Evolutionary conservation across 1,140 invertebrate species (phyloP).

Genomic region (Drosophila baimaii): DNA sequence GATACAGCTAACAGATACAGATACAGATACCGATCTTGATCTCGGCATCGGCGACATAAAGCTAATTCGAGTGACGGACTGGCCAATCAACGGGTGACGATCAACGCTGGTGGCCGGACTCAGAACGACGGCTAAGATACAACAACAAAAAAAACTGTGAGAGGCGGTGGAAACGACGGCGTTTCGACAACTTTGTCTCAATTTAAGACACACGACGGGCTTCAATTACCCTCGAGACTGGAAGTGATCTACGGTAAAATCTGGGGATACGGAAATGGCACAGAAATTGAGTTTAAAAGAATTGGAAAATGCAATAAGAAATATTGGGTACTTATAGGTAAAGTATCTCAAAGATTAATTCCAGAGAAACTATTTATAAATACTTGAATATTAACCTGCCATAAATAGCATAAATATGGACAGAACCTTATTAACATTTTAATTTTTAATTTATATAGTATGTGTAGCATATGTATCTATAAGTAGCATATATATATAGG

Average conservation of each 20-base stretch:
- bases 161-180: constrained; percentile 23
- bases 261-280: not conserved
- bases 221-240: constrained; percentile 59
- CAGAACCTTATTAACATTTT: not conserved
- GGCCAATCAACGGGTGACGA: constrained; percentile 50
- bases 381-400: not conserved
- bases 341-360: not conserved
- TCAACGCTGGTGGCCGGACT: constrained; percentile 59
- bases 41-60: constrained; percentile 54
- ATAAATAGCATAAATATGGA: not conserved
- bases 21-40: constrained; percentile 53
- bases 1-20: constrained; percentile 27
- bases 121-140: constrained; percentile 39
- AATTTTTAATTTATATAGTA: not conserved
- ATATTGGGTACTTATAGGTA: no score
- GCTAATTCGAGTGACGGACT: constrained; percentile 70
- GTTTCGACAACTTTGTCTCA: constrained; percentile 56
- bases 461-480: not conserved
- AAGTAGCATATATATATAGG: not conserved
- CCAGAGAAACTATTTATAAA: not conserved
- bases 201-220: constrained; percentile 70
- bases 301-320: not conserved
- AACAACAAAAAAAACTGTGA: not conserved
- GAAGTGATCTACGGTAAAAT: constrained; percentile 23
- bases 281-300: not conserved